Base-by-base conservation (phyloP, 2,113 vertebrate genomes). In the Alethe diademata region DNA sequence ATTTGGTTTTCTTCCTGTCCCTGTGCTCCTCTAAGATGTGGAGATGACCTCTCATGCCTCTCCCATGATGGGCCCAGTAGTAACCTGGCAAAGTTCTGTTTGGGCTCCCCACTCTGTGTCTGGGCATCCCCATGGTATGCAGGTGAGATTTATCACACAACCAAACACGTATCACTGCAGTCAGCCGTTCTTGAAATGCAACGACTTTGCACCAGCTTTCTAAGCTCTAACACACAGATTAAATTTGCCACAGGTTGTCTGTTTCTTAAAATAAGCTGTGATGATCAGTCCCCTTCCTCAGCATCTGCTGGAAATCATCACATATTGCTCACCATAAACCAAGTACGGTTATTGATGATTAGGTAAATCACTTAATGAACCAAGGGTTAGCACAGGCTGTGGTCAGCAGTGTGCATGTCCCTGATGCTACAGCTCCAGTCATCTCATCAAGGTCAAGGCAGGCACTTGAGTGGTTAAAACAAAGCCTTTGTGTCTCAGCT, bases 221-320 rank as follows among this genome's bases (percentile, higher is more conserved):
- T 56, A 75, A 85, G 66, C 22, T 65, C 33, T 43, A 79, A 58
- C 58, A 51, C 50, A 51, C 35, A 58, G 70, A 85, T 28, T 88
- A 50, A 26, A 70, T 86, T 53, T 65, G 84, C 54, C 81, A 95
- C 58, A 79, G 87, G 78, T 94, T 33, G 20, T 38, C 74, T 79
- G 62, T 28, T 95, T 82, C 66, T 92, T 88, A 76, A 95, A 94
- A 88, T 70, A 87, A 87, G 25, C 38, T 51, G 82, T 19, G 82
- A 95, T 57, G 50, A 86, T 73, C 64, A 67, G 51, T 86, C 35
- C 33, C 28, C 18, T 38, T 53, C 35, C 64, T 80, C 58, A 60
- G 56, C 71, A 90, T 67, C 67, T 85, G 51, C 6, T 86, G 61
- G 56, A 88, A 83, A 91, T 40, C 51, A 62, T 40, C 74, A 56